A percentile compares a stretch with the other conserved stretches of the same genome.
These are phyloP conservation scores for Synergus itoensis DNA, from an alignment of 2,888 invertebrate species.

Conservation along the genomic window DNA sequence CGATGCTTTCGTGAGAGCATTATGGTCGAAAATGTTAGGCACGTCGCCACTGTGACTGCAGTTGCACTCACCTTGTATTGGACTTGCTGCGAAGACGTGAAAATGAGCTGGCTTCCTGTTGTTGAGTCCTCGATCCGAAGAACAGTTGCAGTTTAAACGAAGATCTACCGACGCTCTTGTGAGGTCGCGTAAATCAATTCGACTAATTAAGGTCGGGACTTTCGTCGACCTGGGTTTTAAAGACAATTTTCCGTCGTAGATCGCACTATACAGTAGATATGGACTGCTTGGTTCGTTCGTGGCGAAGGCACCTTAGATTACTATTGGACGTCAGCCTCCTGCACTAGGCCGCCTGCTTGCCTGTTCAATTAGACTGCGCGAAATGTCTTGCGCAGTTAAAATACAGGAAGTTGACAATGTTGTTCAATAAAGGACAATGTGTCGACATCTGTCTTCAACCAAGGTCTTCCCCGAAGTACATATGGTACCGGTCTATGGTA, in stretches of 20 bases:
- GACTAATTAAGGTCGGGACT: conserved; percentile 43
- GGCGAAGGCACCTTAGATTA: conserved; percentile 72
- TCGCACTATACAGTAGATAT: conserved; percentile 53
- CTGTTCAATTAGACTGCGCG: conserved; percentile 76
- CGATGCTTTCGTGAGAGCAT: conserved; percentile 43
- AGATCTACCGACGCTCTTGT: conserved; percentile 41
- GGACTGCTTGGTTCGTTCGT: conserved; percentile 60
- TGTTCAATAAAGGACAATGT: conserved; percentile 62
- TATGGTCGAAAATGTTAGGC: conserved; percentile 41
- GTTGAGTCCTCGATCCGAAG: conserved; percentile 69
- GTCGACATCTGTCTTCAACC: conserved; percentile 69
- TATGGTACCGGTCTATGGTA: not conserved
- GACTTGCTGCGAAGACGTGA: conserved; percentile 59
- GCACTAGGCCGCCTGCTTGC: conserved; percentile 47
- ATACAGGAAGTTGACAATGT: conserved; percentile 64
- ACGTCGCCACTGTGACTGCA: conserved; percentile 42
- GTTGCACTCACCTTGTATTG: conserved; percentile 62
- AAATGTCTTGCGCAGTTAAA: conserved; percentile 67
- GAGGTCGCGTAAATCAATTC: conserved; percentile 36
- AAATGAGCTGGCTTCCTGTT: conserved; percentile 60
- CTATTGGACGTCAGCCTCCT: conserved; percentile 64
- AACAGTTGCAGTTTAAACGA: conserved; percentile 73
- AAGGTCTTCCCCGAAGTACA: not conserved
- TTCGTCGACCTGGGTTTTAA: conserved; percentile 38
- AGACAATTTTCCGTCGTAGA: conserved; percentile 29